A percentile compares a stretch with the other conserved stretches of the same genome.
Conservation (phyloP, 2,113 vertebrate genomes). For the Chelonoidis abingdonii region DNA sequence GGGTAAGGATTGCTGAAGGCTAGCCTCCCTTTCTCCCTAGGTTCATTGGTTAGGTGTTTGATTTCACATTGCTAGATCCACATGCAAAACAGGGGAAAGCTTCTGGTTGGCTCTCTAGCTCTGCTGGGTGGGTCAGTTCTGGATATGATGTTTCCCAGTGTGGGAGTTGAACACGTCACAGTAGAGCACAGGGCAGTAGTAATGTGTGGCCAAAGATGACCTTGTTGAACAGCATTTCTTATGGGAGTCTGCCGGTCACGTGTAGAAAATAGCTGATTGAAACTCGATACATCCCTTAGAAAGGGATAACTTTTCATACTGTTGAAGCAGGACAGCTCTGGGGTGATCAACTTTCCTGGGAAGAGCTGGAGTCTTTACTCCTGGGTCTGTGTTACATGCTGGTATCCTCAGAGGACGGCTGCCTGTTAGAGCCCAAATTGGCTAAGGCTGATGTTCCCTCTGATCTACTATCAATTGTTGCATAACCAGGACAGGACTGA, state of each 20-base stretch:
- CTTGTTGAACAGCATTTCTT: not conserved
- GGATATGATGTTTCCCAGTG: not conserved
- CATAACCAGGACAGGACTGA: not conserved
- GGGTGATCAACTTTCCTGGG: not conserved
- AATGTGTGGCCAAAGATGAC: conserved; percentile 37
- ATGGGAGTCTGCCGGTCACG: not conserved
- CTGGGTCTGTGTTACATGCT: not conserved
- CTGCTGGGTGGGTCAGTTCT: not conserved
- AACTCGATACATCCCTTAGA: not conserved
- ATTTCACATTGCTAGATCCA: not conserved
- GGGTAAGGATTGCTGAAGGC: not conserved
- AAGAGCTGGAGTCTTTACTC: not conserved
- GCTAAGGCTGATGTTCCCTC: conserved; percentile 30
- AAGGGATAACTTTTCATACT: not conserved
- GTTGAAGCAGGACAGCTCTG: not conserved
- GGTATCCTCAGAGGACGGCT: not conserved
- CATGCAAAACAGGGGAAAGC: not conserved
- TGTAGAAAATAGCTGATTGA: not conserved
- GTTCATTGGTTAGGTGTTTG: not conserved
- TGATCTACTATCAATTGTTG: not conserved
- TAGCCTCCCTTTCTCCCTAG: not conserved
- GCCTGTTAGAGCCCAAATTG: not conserved
- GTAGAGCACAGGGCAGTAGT: conserved; percentile 17
- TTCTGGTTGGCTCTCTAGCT: not conserved
- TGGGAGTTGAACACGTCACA: not conserved